A percentile compares a stretch with the other conserved stretches of the same genome.
These are phyloP conservation scores for Pocillopora damicornis DNA, from an alignment of 64 coral and sea anemone species.

Conservation along the genomic window DNA sequence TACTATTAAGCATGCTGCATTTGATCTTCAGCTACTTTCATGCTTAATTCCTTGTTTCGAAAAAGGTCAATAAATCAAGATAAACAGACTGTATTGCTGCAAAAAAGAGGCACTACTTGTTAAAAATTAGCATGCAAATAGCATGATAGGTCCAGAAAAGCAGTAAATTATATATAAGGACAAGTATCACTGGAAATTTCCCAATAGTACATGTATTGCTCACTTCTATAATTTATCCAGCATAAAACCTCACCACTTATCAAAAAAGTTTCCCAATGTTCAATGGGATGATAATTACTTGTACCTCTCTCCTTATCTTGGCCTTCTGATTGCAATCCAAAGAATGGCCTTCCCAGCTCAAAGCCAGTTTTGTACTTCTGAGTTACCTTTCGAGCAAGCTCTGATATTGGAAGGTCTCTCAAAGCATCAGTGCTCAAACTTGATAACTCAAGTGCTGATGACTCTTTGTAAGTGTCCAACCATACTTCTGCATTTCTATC, in stretches of 20 bases:
- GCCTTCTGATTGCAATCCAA: background rate
- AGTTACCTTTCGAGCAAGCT: background rate
- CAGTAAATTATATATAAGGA: too few relatives aligned
- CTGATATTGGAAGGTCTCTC: background rate
- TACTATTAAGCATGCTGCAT: too few relatives aligned
- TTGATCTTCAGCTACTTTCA: background rate
- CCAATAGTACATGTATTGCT: too few relatives aligned
- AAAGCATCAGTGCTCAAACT: slow-evolving; percentile 10
- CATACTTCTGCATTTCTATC: background rate
- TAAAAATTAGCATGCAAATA: too few relatives aligned
- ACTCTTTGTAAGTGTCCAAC: background rate
- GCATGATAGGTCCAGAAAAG: too few relatives aligned
- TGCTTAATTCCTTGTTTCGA: too few relatives aligned
- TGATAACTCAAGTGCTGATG: slow-evolving; percentile 9
- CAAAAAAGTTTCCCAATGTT: background rate
- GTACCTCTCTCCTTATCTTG: slow-evolving; percentile 25
- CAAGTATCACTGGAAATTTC: too few relatives aligned
- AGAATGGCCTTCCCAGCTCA: slow-evolving; percentile 29
- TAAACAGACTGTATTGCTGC: too few relatives aligned
- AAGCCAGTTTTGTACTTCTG: slow-evolving; percentile 35
- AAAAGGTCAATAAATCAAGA: background rate
- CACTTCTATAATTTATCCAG: too few relatives aligned
- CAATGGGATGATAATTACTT: background rate
- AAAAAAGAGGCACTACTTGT: too few relatives aligned
- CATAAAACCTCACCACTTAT: background rate